phyloP scores from a whole-genome alignment of 1,140 invertebrate genomes.

The Papilio polyxenes region DNA sequence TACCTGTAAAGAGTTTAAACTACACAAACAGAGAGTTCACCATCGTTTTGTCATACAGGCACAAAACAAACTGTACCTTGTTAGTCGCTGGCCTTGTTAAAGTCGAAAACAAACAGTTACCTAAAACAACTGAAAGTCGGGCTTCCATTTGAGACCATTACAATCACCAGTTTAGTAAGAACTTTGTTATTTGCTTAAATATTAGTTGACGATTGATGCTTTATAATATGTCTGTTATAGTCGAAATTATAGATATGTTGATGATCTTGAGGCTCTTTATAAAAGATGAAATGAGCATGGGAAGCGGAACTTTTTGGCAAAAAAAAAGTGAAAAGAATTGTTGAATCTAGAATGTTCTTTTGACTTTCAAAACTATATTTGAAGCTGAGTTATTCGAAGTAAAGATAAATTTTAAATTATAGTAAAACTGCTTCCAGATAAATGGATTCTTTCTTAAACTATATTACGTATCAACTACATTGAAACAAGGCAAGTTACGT shows the following conservation, averaged over 20 bases:
- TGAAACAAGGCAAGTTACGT: slow-evolving; percentile 6
- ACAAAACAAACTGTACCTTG: slow-evolving; percentile 66
- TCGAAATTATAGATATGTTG: too few species aligned
- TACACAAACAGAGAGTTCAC: slow-evolving; percentile 38
- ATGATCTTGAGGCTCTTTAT: too few species aligned
- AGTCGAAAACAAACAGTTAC: slow-evolving; percentile 66
- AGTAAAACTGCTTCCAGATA: too few species aligned
- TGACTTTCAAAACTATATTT: too few species aligned
- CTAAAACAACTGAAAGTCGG: slow-evolving; percentile 75
- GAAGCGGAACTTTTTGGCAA: too few species aligned
- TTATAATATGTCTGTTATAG: neutral
- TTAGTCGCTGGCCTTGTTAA: slow-evolving; percentile 71
- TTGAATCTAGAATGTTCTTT: too few species aligned
- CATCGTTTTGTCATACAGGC: slow-evolving; percentile 54
- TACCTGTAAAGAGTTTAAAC: neutral
- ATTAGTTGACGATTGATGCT: slow-evolving; percentile 42
- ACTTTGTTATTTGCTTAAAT: slow-evolving; percentile 40
- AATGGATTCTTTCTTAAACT: too few species aligned
- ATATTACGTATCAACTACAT: neutral
- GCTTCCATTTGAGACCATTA: slow-evolving; percentile 72
- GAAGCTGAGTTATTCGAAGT: too few species aligned
- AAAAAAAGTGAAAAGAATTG: too few species aligned
- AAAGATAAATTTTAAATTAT: too few species aligned
- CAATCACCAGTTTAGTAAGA: slow-evolving; percentile 62
- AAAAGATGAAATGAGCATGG: too few species aligned